A percentile compares a stretch with the other conserved stretches of the same genome.
Conservation (phyloP, 1,140 invertebrate genomes). For the Eumaeus atala region DNA sequence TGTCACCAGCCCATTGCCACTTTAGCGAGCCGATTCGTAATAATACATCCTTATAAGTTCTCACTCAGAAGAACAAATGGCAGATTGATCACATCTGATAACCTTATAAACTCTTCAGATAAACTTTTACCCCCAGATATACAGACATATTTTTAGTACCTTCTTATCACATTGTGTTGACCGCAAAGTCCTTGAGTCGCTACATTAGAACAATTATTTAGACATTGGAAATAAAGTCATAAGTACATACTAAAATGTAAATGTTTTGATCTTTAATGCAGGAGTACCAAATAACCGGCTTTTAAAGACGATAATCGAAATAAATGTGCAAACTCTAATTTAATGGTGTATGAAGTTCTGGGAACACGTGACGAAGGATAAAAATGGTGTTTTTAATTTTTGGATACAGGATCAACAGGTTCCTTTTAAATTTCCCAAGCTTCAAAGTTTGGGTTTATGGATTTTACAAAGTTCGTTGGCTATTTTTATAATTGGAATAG, state of each 20-base stretch:
- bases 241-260: constrained; percentile 63
- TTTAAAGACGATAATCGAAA: constrained; percentile 52
- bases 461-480: constrained; percentile 73
- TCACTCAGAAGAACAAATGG: too few relatives aligned
- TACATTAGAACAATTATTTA: constrained; percentile 25
- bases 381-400: constrained; percentile 77
- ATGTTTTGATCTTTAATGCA: constrained; percentile 79
- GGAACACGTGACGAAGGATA: constrained; percentile 77
- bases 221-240: constrained; percentile 51
- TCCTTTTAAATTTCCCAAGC: constrained; percentile 79
- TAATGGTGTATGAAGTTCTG: constrained; percentile 51
- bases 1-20: too few relatives aligned
- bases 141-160: too few relatives aligned
- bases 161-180: too few relatives aligned
- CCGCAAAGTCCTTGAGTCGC: too few relatives aligned
- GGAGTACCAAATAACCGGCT: constrained; percentile 73
- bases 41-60: too few relatives aligned
- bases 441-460: constrained; percentile 79
- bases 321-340: constrained; percentile 48
- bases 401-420: constrained; percentile 75
- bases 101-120: too few relatives aligned
- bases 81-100: too few relatives aligned
- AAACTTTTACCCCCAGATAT: too few relatives aligned
- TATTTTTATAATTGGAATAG: constrained; percentile 72
- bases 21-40: too few relatives aligned